A percentile compares a stretch with the other conserved stretches of the same genome.
These are phyloP conservation scores for Umimayanthus kanabou DNA, from an alignment of 92 coral and sea anemone genomes.

Conservation along the genomic window DNA sequence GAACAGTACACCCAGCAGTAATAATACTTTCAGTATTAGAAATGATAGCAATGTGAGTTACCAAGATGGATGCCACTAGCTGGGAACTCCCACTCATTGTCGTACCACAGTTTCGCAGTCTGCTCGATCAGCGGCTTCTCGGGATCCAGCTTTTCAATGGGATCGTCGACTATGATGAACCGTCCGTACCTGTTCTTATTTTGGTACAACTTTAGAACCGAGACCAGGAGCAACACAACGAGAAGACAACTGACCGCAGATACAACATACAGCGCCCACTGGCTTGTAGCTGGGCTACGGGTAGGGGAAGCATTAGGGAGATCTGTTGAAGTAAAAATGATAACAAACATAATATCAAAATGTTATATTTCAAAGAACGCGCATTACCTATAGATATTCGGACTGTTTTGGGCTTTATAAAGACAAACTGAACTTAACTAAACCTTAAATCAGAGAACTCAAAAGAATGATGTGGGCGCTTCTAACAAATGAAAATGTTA, in stretches of 20 bases:
- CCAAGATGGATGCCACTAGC: constrained; percentile 5
- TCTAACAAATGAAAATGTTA: no score
- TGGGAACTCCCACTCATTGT: constrained; percentile 60
- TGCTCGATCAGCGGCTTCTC: constrained; percentile 52
- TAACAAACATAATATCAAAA: background rate
- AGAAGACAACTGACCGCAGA: constrained; percentile 37
- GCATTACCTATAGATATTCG: no score
- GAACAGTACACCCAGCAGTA: no score
- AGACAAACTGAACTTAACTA: no score
- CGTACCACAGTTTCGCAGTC: constrained; percentile 50
- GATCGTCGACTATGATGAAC: constrained; percentile 41
- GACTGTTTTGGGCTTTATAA: no score
- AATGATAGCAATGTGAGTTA: no score
- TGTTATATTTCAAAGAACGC: background rate
- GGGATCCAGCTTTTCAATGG: constrained; percentile 50
- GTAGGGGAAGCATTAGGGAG: background rate
- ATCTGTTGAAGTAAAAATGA: background rate
- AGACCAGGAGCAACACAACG: constrained; percentile 24
- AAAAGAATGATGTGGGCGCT: no score
- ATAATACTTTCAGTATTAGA: no score
- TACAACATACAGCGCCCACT: constrained; percentile 24
- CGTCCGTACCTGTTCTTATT: constrained; percentile 53
- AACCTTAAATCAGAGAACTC: no score
- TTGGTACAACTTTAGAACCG: constrained; percentile 28
- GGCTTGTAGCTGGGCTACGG: background rate